Base-by-base conservation (phyloP, 2,888 invertebrate genomes). In the Habroteleia sp. region DNA sequence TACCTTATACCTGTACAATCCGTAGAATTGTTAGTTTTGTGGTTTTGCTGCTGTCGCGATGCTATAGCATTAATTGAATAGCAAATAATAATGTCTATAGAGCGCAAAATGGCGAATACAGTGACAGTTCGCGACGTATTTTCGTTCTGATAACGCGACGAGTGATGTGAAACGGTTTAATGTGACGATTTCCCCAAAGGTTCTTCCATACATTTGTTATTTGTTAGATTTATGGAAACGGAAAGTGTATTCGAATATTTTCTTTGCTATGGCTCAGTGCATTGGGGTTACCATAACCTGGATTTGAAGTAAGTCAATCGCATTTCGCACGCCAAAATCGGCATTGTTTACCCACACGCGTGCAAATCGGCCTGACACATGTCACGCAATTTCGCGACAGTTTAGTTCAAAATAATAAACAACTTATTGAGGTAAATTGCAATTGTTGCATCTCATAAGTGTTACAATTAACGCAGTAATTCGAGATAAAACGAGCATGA, bases 271-370 rank as follows among this genome's bases (percentile, higher is more conserved):
- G 66, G 41, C 66, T 39, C 31, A 48, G 56, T 41, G 48, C 48
- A 14, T 35, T 42, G 50, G 52, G 23, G 50, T 13, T 62, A 52
- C 20, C 41, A 69, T 69, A 69, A 69, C 69, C 69, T 69, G 69
- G 29, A 60, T 58, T 14, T 42, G 7, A 69, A 69, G 60, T 69
- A 52, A 60, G 69, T 50, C 35, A 17, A 8, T 20, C 16, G n/a
- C n/a, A n/a, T n/a, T n/a, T n/a, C n/a, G n/a, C n/a, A n/a, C n/a
- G n/a, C n/a, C n/a, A n/a, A n/a, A n/a, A 20, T 20, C 20, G 4
- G 4, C 4, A 20, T 20, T 20, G 20, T 20, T 20, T 20, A 20
- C n/a, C n/a, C n/a, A n/a, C n/a, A n/a, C n/a, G n/a, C n/a, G n/a
- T n/a, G n/a, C n/a, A n/a, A n/a, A n/a, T n/a, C n/a, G n/a, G n/a